Base-by-base conservation (phyloP, 2,113 vertebrate species). In the Craseonycteris thonglongyai region DNA sequence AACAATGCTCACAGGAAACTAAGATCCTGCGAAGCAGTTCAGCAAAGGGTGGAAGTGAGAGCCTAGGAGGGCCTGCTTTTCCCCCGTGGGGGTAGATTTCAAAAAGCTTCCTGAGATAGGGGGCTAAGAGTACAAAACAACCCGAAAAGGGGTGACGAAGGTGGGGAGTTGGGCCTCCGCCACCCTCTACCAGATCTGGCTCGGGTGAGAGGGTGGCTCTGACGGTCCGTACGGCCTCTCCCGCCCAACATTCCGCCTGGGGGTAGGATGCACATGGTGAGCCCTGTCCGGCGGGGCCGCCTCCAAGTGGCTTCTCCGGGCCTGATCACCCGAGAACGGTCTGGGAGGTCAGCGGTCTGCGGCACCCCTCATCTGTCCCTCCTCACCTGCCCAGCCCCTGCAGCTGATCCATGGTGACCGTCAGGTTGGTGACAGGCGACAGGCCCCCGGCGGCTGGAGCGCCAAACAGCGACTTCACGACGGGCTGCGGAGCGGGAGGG, bases 391-490 rank as follows among this genome's bases (percentile, higher is more conserved):
- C 99, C 47, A 99, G 99, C 6, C 97, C 98, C 38, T 91, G 98
- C 61, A 99, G 97, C 80, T 98, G 99, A 97, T 98, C 98, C 99
- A 99, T 98, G 93, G 99, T 99, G 96, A 98, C 96, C 19, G 99
- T 98, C 87, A 99, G 92, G 83, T 98, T 98, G 78, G 99, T 99
- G 96, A 99, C 98, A 38, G 99, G 99, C 35, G 99, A 99, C 35
- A 99, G 94, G 10, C 99, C 98, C 0, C 97, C 93, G 7, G 97
- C 71, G 38, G 98, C 98, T 8, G 96, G 71, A 0, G 98, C 95
- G 30, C 98, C 97, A 90, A 98, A 99, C 1, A 99, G 98, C 26
- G 97, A 97, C 86, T 98, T 98, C 35, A 97, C 87, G 45, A 98
- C 97, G 33, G 98, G 98, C 76, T 98, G 56, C 3, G 98, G 88